phyloP scores from a whole-genome alignment of 2,797 vertebrate species.

The Sebastes oblongus region DNA sequence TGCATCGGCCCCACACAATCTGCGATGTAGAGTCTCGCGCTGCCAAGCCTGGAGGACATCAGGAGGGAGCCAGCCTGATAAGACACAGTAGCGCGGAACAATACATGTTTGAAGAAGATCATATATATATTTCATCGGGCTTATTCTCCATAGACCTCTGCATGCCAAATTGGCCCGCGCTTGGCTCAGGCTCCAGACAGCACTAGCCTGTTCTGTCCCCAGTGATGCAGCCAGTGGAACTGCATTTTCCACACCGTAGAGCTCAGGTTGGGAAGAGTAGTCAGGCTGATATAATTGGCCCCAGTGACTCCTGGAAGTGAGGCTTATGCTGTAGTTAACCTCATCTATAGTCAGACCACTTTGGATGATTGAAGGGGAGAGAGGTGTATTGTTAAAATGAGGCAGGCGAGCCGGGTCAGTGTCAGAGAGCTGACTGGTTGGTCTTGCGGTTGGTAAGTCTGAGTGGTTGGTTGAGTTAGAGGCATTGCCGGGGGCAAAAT shows the following conservation, averaged over 20 bases:
- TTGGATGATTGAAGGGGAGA: conserved; percentile 77
- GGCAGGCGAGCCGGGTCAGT: conserved; percentile 57
- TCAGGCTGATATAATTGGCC: conserved; percentile 85
- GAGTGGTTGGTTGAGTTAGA: conserved; percentile 70
- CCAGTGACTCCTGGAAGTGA: conserved; percentile 80
- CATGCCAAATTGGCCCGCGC: conserved; percentile 82
- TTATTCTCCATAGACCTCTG: conserved; percentile 81
- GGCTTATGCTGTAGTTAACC: conserved; percentile 82
- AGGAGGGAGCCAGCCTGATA: conserved; percentile 73
- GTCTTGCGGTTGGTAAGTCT: conserved; percentile 60
- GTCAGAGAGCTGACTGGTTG: conserved; percentile 64
- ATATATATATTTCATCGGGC: conserved; percentile 87
- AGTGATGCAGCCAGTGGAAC: conserved; percentile 83
- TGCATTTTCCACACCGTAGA: conserved; percentile 82
- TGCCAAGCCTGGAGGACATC: conserved; percentile 69
- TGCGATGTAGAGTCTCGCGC: conserved; percentile 58
- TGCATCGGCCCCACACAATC: conserved; percentile 26
- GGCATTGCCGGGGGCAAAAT: conserved; percentile 74
- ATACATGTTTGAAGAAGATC: conserved; percentile 85
- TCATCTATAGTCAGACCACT: conserved; percentile 79
- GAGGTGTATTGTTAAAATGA: conserved; percentile 73
- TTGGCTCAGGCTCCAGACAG: conserved; percentile 76
- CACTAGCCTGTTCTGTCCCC: conserved; percentile 78
- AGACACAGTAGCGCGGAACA: conserved; percentile 81
- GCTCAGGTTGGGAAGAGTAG: conserved; percentile 81